These are phyloP conservation scores for Eudemis profundana DNA, from an alignment of 2,888 invertebrate genomes.

Conservation along the genomic window DNA sequence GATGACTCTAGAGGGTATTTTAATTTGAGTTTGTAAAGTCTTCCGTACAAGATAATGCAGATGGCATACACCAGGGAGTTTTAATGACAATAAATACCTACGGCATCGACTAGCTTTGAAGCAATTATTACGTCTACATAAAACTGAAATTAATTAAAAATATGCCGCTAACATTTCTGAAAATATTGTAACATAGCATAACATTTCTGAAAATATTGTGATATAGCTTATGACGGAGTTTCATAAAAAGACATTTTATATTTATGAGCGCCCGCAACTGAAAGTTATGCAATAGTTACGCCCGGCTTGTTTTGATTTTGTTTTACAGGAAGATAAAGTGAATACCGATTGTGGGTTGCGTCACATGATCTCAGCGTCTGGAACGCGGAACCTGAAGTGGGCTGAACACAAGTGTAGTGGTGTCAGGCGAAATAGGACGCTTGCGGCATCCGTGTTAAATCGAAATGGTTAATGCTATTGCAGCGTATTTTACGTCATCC, in stretches of 20 bases:
- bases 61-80: no score
- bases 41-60: no score
- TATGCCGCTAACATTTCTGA: no score
- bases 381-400: slow-evolving; percentile 61
- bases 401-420: slow-evolving; percentile 31
- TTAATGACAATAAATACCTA: no score
- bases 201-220: background rate
- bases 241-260: background rate
- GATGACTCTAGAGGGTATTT: no score
- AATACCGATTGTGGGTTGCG: slow-evolving; percentile 43
- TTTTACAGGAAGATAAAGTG: slow-evolving; percentile 39
- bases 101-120: no score
- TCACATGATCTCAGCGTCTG: slow-evolving; percentile 44
- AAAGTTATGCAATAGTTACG: slow-evolving; percentile 24
- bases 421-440: slow-evolving; percentile 52
- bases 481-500: no score
- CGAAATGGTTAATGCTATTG: background rate
- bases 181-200: no score
- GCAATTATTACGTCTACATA: no score
- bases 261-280: slow-evolving; percentile 4
- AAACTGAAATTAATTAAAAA: no score
- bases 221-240: background rate
- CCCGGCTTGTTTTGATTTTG: slow-evolving; percentile 25
- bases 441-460: slow-evolving; percentile 7
- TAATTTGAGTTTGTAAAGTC: no score